Base-by-base conservation (phyloP, 2,888 invertebrate species). In the Meteorus colon region DNA sequence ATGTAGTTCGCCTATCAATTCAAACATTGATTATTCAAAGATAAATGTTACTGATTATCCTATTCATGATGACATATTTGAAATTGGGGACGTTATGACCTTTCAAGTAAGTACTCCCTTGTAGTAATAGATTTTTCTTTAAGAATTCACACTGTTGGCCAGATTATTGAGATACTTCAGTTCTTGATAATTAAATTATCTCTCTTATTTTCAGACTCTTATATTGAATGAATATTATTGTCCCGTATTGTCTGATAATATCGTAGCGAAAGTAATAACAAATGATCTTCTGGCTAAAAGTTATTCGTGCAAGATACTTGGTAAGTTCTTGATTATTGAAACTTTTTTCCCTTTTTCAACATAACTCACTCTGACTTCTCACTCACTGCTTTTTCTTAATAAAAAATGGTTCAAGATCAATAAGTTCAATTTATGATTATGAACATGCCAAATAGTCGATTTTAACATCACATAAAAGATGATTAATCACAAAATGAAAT, bases 231-330 rank as follows among this genome's bases (percentile, higher is more conserved):
- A 82, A 31, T 84, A 89, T 79, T 91, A 90, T 77, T 85, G 86
- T n/a, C 91, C 90, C 6, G 84, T 87, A 78, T 45, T 90, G 19
- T 91, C 91, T 0, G 82, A 86, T 12, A 83, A 82, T 45, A 89
- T 91, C 65, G 76, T 89, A 29, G 90, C 86, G 0, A 81, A 87
- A 82, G 86, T 87, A 4, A 8, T 86, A 29, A 74, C 77, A 10
- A 81, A 76, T 76, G 78, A 75, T 60, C 27, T 77, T 12, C 80
- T 82, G 19, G 79, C 74, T 19, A 51, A 14, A n/a, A n/a, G 37
- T 51, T 80, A 77, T n/a, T 74, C 70, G 2, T 78, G 80, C 59
- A 48, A 79, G 74, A 81, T 81, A 59, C 72, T 81, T 10, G 73
- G 81, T 81, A 62, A 76, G 79, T n/a, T 62, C 19, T 27, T 34